phyloP scores from a whole-genome alignment of 2,113 vertebrate genomes.

The Baryphthengus martii region DNA sequence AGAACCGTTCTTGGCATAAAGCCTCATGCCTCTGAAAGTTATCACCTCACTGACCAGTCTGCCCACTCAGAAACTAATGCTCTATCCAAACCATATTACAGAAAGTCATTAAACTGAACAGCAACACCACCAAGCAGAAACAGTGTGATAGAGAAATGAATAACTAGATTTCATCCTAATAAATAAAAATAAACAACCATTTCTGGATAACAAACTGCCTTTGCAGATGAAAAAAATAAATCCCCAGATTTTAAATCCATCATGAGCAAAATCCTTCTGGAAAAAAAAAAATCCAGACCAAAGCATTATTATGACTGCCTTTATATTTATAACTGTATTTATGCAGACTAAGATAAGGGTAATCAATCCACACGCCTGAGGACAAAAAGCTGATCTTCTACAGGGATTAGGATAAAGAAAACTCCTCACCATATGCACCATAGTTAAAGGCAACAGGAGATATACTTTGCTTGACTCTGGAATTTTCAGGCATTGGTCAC shows the following conservation, averaged over 20 bases:
- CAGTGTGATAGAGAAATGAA: not conserved
- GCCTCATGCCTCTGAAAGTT: not conserved
- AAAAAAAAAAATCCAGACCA: not conserved
- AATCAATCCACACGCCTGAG: constrained; percentile 30
- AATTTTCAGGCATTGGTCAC: not conserved
- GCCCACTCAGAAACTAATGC: not conserved
- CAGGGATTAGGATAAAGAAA: constrained; percentile 1
- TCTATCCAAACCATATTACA: not conserved
- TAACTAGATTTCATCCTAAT: not conserved
- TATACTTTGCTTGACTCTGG: rapidly evolving
- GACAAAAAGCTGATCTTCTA: constrained; percentile 21
- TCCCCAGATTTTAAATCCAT: constrained; percentile 40
- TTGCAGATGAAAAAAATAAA: constrained; percentile 45
- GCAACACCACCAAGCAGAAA: not conserved
- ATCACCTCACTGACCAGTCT: not conserved
- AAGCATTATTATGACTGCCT: not conserved
- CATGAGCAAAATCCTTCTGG: not conserved
- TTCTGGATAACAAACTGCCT: not conserved
- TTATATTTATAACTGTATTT: constrained; percentile 35
- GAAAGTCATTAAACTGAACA: not conserved
- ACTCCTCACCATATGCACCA: not conserved
- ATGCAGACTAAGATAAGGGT: constrained; percentile 45
- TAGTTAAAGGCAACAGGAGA: not conserved
- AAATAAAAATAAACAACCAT: constrained; percentile 17
- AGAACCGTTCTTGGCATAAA: not conserved